A percentile compares a stretch with the other conserved stretches of the same genome.
Evolutionary conservation across 2,888 invertebrate genomes (phyloP).

Genomic region (Apodemia zela): DNA sequence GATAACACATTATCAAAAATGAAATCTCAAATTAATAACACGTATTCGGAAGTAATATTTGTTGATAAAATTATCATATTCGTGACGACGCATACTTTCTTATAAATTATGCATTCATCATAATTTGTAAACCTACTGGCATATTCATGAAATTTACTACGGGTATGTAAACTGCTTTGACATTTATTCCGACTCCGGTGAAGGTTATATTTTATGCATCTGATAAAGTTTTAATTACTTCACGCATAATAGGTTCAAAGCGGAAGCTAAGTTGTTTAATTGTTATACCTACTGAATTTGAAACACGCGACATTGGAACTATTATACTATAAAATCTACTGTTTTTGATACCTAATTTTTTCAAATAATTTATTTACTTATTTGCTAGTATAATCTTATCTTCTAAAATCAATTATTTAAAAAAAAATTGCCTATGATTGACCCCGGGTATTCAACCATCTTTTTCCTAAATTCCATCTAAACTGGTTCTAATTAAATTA

Average conservation of each 20-base stretch:
- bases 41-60: not conserved
- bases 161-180: constrained; percentile 15
- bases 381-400: too few species aligned
- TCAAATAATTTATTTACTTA: too few species aligned
- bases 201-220: constrained; percentile 11
- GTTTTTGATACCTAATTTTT: too few species aligned
- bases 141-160: constrained; percentile 26
- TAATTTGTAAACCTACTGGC: constrained; percentile 24
- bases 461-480: too few species aligned
- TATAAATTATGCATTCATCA: constrained; percentile 24
- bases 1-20: not conserved
- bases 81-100: constrained; percentile 13
- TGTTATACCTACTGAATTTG: not conserved
- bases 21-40: not conserved
- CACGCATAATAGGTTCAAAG: constrained; percentile 10
- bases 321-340: too few species aligned
- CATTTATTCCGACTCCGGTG: not conserved
- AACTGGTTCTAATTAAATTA: too few species aligned
- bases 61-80: constrained; percentile 16
- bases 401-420: too few species aligned
- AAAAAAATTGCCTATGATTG: too few species aligned
- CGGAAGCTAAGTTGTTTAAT: constrained; percentile 3
- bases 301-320: not conserved
- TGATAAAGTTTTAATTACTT: constrained; percentile 14
- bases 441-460: too few species aligned